Evolutionary conservation across 2,888 invertebrate species (phyloP), one percentile per base, ranked within the genome.

Genomic region (Pristionchus arcanus): DNA sequence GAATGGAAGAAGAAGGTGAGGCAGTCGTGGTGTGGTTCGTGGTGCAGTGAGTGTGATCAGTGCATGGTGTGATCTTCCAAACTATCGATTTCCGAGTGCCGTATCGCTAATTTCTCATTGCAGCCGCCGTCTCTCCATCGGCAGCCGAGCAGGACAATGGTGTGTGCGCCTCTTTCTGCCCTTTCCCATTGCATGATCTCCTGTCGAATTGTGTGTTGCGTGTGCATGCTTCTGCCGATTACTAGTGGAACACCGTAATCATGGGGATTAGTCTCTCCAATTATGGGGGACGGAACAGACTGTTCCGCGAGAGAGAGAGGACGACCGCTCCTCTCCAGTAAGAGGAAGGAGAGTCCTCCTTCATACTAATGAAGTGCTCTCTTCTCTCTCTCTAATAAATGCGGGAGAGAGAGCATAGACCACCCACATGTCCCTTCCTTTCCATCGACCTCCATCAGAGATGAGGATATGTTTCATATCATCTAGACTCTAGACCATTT

Each of bases 1-100:
- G 97, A 96, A 98, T 98, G 93, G 97, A 97, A 96, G 98, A 98
- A 97, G 98, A 98, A 97, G 98, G 99, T 99, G 98, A 97, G 98
- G 31, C 63, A 66, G 31, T 55, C 84, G 84, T 81, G 81, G 81
- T 59, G 84, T 55, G 59, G 59, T 84, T 55, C 59, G 37, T 87
- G 68, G 68, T 87, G 87, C 66, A 21, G n/a, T 42, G 87, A 34
- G 66, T 87, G 87, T 68, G 87, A 31, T 34, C 42, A 15, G 37
- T 21, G 87, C 87, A 87, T 87, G 87, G 49, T 87, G 87, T 87
- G 87, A 53, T 34, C 16, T 59, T 34, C n/a, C 59, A 85, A 59
- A 85, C 34, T 49, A 81, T 81, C 28, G 49, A 81, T 81, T 81
- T 81, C 49, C 77, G 81, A 81, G 81, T 81, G 81, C 81, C 81